Conservation (phyloP, 1,140 invertebrate genomes). For the Campoletis sonorensis region DNA sequence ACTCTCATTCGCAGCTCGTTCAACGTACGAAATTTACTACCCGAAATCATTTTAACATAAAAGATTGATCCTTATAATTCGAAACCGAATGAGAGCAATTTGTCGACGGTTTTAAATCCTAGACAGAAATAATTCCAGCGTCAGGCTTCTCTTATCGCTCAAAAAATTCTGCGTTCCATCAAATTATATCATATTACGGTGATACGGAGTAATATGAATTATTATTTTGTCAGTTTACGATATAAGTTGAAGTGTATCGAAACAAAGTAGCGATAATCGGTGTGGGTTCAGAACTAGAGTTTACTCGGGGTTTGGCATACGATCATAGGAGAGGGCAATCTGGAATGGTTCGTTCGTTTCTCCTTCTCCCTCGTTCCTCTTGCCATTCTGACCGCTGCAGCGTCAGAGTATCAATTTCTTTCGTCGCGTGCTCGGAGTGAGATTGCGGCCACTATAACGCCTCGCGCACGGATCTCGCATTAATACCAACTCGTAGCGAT, state of each 20-base stretch:
- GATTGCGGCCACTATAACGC: slow-evolving; percentile 33
- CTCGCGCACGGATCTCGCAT: slow-evolving; percentile 33
- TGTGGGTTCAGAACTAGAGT: slow-evolving; percentile 7
- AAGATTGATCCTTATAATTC: too few relatives aligned
- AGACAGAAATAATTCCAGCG: too few relatives aligned
- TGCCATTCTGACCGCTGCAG: neutral
- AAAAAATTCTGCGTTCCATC: too few relatives aligned
- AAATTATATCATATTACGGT: too few relatives aligned
- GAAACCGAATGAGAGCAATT: too few relatives aligned
- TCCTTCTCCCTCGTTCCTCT: slow-evolving; percentile 3
- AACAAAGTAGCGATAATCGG: slow-evolving; percentile 27
- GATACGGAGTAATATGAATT: too few relatives aligned
- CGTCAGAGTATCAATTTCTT: slow-evolving; percentile 52
- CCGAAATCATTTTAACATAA: too few relatives aligned
- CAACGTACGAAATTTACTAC: too few relatives aligned
- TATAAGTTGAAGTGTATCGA: neutral
- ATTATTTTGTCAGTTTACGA: neutral
- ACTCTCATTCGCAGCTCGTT: too few relatives aligned
- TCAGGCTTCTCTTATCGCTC: too few relatives aligned
- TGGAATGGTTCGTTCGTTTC: slow-evolving; percentile 30
- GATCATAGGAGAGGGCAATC: slow-evolving; percentile 32
- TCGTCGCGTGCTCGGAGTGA: slow-evolving; percentile 50
- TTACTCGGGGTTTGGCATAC: slow-evolving; percentile 29
- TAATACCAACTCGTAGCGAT: slow-evolving; percentile 31
- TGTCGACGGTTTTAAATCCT: too few relatives aligned